These are phyloP conservation scores for Aphidius gifuensis DNA, from an alignment of 1,140 invertebrate genomes.

Conservation along the genomic window DNA sequence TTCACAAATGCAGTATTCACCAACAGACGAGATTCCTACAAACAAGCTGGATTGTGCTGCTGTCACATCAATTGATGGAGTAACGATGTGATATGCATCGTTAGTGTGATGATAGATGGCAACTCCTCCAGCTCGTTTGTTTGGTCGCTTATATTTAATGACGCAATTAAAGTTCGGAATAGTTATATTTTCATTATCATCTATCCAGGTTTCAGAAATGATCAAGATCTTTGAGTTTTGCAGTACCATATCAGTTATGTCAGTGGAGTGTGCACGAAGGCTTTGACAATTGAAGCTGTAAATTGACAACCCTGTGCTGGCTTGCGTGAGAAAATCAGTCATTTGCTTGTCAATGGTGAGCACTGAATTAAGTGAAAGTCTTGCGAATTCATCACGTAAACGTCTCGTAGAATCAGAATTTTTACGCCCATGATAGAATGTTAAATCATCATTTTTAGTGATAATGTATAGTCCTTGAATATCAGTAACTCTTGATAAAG, in stretches of 20 bases:
- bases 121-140: conserved; percentile 9
- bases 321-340: conserved; percentile 25
- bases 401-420: background rate
- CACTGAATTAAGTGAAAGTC: background rate
- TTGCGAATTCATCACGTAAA: background rate
- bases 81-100: too few relatives aligned
- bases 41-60: conserved; percentile 8
- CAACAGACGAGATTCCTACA: background rate
- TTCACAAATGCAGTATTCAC: conserved; percentile 13
- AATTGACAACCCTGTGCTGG: background rate
- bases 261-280: background rate
- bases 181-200: conserved; percentile 4
- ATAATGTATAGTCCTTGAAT: conserved; percentile 35
- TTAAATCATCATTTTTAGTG: conserved; percentile 25
- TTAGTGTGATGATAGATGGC: too few relatives aligned
- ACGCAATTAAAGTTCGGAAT: conserved; percentile 9
- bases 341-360: background rate
- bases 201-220: conserved; percentile 5
- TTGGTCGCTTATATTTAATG: too few relatives aligned
- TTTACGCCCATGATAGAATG: conserved; percentile 23
- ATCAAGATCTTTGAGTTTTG: conserved; percentile 1
- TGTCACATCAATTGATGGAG: conserved; percentile 16
- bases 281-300: conserved; percentile 11
- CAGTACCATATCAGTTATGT: background rate
- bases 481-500: conserved; percentile 37